Percentiles rank a stretch among this genome's conserved stretches.
Evolutionary conservation across 2,888 invertebrate genomes (phyloP).

Genomic region (Cheilosia urbana): DNA sequence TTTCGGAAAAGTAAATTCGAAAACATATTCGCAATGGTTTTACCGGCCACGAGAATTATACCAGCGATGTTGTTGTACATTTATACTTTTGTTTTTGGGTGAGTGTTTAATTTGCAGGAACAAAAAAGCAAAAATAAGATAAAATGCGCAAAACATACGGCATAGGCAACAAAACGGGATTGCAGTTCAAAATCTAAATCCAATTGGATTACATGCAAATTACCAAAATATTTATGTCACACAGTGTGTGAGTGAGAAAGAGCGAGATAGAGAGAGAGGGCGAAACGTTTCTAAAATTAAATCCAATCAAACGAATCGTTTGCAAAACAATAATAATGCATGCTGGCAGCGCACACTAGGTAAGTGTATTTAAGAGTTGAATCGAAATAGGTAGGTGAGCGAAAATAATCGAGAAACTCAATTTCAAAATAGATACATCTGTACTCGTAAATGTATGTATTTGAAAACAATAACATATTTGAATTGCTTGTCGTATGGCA

Average conservation of each 20-base stretch:
- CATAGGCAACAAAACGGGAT: not conserved
- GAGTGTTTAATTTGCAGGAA: not conserved
- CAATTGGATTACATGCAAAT: constrained; percentile 34
- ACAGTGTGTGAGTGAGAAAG: not conserved
- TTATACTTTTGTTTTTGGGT: not conserved
- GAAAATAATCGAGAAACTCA: constrained; percentile 45
- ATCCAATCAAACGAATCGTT: constrained; percentile 65
- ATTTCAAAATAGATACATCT: constrained; percentile 27
- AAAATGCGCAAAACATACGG: constrained; percentile 2
- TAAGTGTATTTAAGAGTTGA: constrained; percentile 21
- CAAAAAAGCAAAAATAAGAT: not conserved
- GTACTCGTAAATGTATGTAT: constrained; percentile 16
- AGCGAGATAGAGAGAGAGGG: not conserved
- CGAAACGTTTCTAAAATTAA: constrained; percentile 48
- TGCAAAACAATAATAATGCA: constrained; percentile 62
- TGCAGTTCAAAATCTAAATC: constrained; percentile 16
- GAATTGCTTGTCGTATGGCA: not conserved
- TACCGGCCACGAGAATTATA: not conserved
- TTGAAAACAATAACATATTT: constrained; percentile 11
- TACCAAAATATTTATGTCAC: constrained; percentile 46
- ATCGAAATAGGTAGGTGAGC: constrained; percentile 24
- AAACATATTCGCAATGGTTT: constrained; percentile 14
- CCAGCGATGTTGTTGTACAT: not conserved
- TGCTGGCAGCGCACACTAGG: constrained; percentile 25
- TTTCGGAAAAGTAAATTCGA: constrained; percentile 34